phyloP scores from a whole-genome alignment of 2,113 vertebrate species.

The Atrichornis clamosus region DNA sequence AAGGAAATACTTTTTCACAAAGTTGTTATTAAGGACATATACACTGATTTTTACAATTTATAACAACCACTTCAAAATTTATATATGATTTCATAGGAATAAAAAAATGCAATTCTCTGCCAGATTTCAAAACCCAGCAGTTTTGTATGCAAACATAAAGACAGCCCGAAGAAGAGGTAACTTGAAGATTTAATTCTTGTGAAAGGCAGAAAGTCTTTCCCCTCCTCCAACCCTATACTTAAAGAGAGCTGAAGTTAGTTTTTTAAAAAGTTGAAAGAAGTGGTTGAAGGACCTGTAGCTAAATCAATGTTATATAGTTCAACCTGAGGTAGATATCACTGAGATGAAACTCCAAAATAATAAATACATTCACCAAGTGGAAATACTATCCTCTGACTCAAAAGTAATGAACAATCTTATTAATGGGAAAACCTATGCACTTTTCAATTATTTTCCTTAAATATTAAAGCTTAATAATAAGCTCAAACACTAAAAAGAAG shows the following conservation, averaged over 20 bases:
- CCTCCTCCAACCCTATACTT: neutral
- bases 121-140: neutral
- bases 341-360: neutral
- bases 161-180: neutral
- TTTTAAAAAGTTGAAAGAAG: neutral
- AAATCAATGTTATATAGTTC: neutral
- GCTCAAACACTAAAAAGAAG: neutral
- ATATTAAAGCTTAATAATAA: neutral
- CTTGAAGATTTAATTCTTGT: neutral
- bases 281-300: neutral
- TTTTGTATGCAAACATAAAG: neutral
- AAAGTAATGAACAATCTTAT: neutral
- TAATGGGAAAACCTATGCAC: neutral
- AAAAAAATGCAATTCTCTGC: neutral
- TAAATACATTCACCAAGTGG: neutral
- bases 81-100: neutral
- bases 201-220: neutral
- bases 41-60: neutral
- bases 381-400: neutral
- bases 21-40: neutral
- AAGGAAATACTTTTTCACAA: neutral
- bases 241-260: neutral
- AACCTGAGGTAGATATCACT: neutral
- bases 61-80: neutral
- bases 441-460: neutral